Evolutionary conservation across 2,797 vertebrate species (phyloP).

Genomic region (Alcedo atthis): DNA sequence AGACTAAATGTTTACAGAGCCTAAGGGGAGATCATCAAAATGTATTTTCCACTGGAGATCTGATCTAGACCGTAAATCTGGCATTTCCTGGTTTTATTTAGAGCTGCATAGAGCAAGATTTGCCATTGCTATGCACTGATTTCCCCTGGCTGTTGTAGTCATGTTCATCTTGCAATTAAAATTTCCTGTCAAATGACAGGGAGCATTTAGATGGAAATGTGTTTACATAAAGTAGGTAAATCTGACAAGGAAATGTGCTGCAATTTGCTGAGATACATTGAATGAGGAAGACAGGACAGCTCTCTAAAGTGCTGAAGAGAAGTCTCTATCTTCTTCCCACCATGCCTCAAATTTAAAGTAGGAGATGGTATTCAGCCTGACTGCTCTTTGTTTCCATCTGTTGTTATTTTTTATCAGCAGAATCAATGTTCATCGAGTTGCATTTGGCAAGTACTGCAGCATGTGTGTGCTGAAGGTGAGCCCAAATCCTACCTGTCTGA

Average conservation of each 20-base stretch:
- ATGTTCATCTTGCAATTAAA: not conserved
- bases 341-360: not conserved
- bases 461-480: not conserved
- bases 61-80: not conserved
- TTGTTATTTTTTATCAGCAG: conserved; percentile 13
- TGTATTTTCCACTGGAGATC: not conserved
- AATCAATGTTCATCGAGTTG: conserved; percentile 15
- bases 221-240: not conserved
- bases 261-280: not conserved
- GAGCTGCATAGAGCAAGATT: not conserved
- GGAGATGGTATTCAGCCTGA: not conserved
- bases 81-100: conserved; percentile 10
- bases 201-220: not conserved
- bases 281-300: not conserved
- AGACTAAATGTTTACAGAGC: not conserved
- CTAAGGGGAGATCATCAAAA: not conserved
- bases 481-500: not conserved
- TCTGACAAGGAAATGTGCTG: not conserved
- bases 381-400: conserved; percentile 7
- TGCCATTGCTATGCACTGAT: not conserved
- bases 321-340: not conserved
- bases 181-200: not conserved
- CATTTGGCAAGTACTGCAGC: not conserved
- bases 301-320: not conserved
- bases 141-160: not conserved